These are phyloP conservation scores for Stenopsyche tienmushanensis DNA, from an alignment of 1,140 invertebrate species.

Conservation along the genomic window DNA sequence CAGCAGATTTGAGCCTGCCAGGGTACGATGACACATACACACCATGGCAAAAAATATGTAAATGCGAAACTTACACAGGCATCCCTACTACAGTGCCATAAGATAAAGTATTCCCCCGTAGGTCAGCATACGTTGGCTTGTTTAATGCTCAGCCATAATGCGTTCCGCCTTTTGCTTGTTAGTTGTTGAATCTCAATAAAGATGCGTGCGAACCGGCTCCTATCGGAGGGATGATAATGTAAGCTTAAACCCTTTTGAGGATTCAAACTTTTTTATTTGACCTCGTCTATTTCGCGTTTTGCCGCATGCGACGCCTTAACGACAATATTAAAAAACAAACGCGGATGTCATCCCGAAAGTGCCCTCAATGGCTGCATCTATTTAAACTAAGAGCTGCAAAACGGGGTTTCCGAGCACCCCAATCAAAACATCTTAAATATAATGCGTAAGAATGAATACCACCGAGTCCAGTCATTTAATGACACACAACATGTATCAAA, in stretches of 20 bases:
- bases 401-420: too few species aligned
- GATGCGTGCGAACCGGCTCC: slow-evolving; percentile 27
- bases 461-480: too few species aligned
- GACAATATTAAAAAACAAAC: slow-evolving; percentile 11
- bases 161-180: slow-evolving; percentile 40
- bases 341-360: too few species aligned
- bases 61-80: not conserved
- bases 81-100: not conserved
- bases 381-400: too few species aligned
- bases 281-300: slow-evolving; percentile 19
- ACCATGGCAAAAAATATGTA: slow-evolving; percentile 17
- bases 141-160: slow-evolving; percentile 32
- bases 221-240: slow-evolving; percentile 3
- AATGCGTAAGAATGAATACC: too few species aligned
- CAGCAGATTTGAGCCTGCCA: not conserved
- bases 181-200: slow-evolving; percentile 30
- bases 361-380: too few species aligned
- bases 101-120: slow-evolving; percentile 20
- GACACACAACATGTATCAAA: too few species aligned
- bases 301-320: not conserved
- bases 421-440: too few species aligned
- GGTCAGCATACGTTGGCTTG: slow-evolving; percentile 24
- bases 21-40: not conserved
- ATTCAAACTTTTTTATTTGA: slow-evolving; percentile 5
- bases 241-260: not conserved